Evolutionary conservation across 2,797 vertebrate genomes (phyloP).

Genomic region (Leuciscus waleckii): DNA sequence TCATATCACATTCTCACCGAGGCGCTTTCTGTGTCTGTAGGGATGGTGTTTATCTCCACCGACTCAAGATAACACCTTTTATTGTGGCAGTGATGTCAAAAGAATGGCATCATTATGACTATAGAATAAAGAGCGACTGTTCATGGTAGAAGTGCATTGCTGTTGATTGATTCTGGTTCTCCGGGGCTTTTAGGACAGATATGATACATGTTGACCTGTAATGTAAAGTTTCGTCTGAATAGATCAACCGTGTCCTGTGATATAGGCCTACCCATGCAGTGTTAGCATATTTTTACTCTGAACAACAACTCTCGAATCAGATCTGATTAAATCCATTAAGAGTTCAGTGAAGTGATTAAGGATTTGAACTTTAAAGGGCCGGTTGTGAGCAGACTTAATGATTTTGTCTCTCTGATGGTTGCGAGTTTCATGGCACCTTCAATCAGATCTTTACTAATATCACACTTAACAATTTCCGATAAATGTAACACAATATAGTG

Average conservation of each 20-base stretch:
- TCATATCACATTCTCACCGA: conserved; percentile 36
- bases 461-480: not conserved
- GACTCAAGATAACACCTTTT: conserved; percentile 40
- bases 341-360: conserved; percentile 21
- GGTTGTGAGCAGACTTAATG: not conserved
- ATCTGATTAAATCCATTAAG: conserved; percentile 21
- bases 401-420: conserved; percentile 1
- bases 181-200: not conserved
- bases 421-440: conserved; percentile 2
- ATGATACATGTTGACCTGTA: conserved; percentile 1
- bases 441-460: conserved; percentile 18
- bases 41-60: conserved; percentile 40
- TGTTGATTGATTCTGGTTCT: conserved; percentile 35
- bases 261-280: not conserved
- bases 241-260: not conserved
- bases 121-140: conserved; percentile 23
- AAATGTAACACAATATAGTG: conserved; percentile 1
- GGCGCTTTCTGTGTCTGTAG: not conserved
- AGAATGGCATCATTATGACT: conserved; percentile 39
- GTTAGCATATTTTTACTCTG: conserved; percentile 4
- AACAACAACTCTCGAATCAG: not conserved
- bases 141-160: conserved; percentile 15
- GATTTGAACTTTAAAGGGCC: conserved; percentile 25
- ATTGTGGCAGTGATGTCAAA: conserved; percentile 33
- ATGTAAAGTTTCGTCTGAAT: not conserved